These are phyloP conservation scores for Nephrotoma appendiculata DNA, from an alignment of 2,888 invertebrate species.

Conservation along the genomic window DNA sequence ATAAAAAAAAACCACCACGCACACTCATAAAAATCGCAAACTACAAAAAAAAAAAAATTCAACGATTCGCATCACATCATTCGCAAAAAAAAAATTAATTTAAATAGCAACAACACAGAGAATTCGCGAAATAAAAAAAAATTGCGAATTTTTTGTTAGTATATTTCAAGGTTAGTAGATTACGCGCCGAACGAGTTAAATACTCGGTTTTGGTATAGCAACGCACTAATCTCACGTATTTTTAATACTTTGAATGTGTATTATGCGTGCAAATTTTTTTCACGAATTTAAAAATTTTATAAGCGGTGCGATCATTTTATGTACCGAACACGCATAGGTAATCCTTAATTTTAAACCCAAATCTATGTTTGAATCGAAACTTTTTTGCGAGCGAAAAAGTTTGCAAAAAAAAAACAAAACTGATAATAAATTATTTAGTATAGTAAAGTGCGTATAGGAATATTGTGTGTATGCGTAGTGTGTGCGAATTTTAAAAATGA, in stretches of 20 bases:
- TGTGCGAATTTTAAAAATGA: background rate
- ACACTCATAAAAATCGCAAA: background rate
- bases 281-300: background rate
- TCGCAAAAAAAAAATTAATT: background rate
- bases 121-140: background rate
- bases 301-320: no score
- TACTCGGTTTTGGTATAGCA: background rate
- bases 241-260: background rate
- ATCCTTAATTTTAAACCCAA: background rate
- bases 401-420: background rate
- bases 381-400: background rate
- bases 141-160: background rate
- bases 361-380: background rate
- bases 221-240: background rate
- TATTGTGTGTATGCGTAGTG: background rate
- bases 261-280: background rate
- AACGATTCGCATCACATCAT: constrained; percentile 3
- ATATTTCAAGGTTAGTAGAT: background rate
- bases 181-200: background rate
- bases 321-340: background rate
- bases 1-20: background rate
- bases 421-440: background rate
- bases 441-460: background rate
- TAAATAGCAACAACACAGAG: background rate
- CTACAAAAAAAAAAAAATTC: background rate